Evolutionary conservation across 2,113 vertebrate species (phyloP), one percentile per base, ranked within the genome.

Genomic region (Trichechus manatus): DNA sequence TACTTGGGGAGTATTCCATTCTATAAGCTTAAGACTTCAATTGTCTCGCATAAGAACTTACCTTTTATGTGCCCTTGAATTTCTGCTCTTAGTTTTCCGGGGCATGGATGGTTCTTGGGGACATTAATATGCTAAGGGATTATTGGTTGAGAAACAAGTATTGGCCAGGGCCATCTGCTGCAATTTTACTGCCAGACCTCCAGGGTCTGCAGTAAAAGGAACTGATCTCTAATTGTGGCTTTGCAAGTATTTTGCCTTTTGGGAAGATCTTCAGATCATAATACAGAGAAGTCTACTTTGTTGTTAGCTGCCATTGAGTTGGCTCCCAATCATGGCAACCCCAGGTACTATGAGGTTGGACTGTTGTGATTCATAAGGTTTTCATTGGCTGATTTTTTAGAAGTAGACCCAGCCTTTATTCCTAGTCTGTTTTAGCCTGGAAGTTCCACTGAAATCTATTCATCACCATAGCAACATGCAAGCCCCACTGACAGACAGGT

Each of bases 191-290:
- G 31, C 10, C 11, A 22, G 44, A 22, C 1, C 11, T 72, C 4
- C 39, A 59, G 19, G 66, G 79, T 53, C 64, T 81, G 22, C 1
- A 83, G 27, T 83, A 27, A 61, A 87, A 87, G 13, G 11, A 74
- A 83, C 5, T 61, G 81, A 84, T 87, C 17, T 87, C 87, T 83
- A 61, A 59, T 79, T 39, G 75, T 87, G 33, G 6, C 4, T 96
- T 94, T 90, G n/a, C 11, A 47, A 8, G 53, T 33, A 89, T 63
- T 68, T 89, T 77, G 11, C 85, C n/a, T 20, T 86, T 72, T 23
- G 61, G 92, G 75, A 87, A 84, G 47, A 88, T 70, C 36, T 94
- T 96, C 33, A 78, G 31, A 15, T 74, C 39, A 61, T 22, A 70
- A 44, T 56, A 70, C n/a, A 91, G 59, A 88, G 27, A 86, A 68